Percentiles rank a stretch among this genome's conserved stretches.
Evolutionary conservation across 2,797 vertebrate genomes (phyloP).

Genomic region (Oophaga sylvatica): DNA sequence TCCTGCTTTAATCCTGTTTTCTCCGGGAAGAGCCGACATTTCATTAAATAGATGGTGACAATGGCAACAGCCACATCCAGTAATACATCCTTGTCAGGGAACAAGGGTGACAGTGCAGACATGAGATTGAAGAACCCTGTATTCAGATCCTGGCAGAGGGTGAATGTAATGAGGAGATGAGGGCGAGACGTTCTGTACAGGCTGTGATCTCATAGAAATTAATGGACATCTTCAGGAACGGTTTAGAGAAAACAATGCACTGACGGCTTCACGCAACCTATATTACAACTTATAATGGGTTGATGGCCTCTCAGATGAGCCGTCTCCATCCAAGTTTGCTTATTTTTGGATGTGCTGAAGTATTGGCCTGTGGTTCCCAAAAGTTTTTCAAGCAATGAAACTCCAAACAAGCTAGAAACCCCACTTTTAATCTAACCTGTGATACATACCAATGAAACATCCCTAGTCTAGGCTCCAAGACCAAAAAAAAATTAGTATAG

Average conservation of each 20-base stretch:
- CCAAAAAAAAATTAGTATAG: too few relatives aligned
- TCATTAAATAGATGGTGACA: slow-evolving; percentile 52
- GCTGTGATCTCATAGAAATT: not conserved
- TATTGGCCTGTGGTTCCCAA: not conserved
- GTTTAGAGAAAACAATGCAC: not conserved
- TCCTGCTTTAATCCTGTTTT: slow-evolving; percentile 24
- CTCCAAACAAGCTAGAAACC: not conserved
- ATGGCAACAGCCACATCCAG: not conserved
- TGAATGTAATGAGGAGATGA: not conserved
- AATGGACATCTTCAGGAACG: not conserved
- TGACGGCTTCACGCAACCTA: not conserved
- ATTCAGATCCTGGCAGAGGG: not conserved
- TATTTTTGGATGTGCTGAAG: not conserved
- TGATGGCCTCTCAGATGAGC: not conserved
- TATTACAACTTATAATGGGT: not conserved
- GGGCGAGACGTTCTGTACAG: not conserved
- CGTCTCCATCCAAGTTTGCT: not conserved
- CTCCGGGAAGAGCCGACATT: slow-evolving; percentile 28
- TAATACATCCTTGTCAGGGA: not conserved
- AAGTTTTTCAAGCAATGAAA: not conserved
- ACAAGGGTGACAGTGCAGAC: slow-evolving; percentile 4
- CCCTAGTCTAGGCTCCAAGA: too few relatives aligned
- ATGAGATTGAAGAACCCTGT: not conserved
- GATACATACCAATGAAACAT: too few relatives aligned
- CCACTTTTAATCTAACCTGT: too few relatives aligned